Evolutionary conservation across 2,888 invertebrate genomes (phyloP).

Genomic region (Pollenia angustigena): DNA sequence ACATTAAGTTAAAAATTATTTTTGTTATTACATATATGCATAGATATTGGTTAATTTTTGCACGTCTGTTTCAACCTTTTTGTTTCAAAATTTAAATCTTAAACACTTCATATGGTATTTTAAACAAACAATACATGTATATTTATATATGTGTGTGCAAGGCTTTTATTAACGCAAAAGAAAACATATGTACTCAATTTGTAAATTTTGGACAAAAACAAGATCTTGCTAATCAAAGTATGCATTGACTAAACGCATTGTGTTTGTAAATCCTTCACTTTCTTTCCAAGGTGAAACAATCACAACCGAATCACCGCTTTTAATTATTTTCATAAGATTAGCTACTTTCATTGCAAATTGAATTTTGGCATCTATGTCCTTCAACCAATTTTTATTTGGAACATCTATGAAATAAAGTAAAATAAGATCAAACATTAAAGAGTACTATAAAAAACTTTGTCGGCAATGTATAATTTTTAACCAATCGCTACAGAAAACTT

Average conservation of each 20-base stretch:
- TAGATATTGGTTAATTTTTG: neutral
- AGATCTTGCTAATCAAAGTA: slow-evolving; percentile 78
- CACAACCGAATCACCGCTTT: slow-evolving; percentile 92
- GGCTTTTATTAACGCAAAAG: neutral
- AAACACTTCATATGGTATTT: neutral
- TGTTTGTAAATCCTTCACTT: slow-evolving; percentile 97
- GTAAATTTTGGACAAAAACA: slow-evolving; percentile 73
- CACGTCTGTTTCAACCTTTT: slow-evolving; percentile 6
- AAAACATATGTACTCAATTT: neutral
- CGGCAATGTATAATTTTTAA: neutral
- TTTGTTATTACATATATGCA: neutral
- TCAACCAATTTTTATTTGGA: slow-evolving; percentile 90
- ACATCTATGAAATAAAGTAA: slow-evolving; percentile 4
- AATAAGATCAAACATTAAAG: neutral
- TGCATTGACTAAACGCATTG: slow-evolving; percentile 93
- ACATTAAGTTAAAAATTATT: slow-evolving; percentile 71
- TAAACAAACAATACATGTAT: too few relatives aligned
- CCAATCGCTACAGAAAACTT: too few relatives aligned
- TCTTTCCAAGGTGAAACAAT: slow-evolving; percentile 98
- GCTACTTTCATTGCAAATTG: slow-evolving; percentile 92
- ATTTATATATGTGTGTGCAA: neutral
- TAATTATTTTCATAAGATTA: slow-evolving; percentile 91
- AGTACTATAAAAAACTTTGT: neutral
- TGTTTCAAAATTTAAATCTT: slow-evolving; percentile 19
- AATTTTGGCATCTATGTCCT: slow-evolving; percentile 94